Evolutionary conservation across 1,140 invertebrate genomes (phyloP).

Genomic region (Aphis gossypii): DNA sequence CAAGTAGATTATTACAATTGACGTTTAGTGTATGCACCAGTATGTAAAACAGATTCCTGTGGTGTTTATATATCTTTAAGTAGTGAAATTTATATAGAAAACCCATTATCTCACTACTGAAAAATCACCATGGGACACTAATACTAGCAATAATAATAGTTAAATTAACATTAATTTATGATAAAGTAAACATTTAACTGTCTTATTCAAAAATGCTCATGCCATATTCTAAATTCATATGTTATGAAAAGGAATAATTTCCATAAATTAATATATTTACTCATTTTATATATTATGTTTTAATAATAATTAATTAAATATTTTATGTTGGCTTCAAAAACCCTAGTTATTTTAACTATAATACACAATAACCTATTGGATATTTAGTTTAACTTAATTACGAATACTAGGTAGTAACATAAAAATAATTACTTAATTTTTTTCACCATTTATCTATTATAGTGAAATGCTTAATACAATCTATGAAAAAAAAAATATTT

Average conservation of each 20-base stretch:
- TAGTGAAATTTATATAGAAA: not conserved
- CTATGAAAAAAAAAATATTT: not conserved
- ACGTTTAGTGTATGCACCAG: not conserved
- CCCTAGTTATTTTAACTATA: too few relatives aligned
- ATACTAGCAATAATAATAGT: not conserved
- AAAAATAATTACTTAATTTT: not conserved
- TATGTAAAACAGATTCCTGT: not conserved
- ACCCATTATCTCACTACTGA: not conserved
- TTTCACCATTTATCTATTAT: not conserved
- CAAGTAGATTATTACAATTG: not conserved
- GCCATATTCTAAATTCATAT: too few relatives aligned
- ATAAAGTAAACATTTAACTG: not conserved
- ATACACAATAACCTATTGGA: too few relatives aligned
- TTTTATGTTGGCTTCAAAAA: too few relatives aligned
- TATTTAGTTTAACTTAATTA: too few relatives aligned
- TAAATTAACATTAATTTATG: not conserved
- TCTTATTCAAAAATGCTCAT: too few relatives aligned
- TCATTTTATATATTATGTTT: too few relatives aligned
- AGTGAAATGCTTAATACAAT: not conserved
- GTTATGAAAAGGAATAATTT: too few relatives aligned
- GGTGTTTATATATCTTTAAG: not conserved
- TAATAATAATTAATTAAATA: too few relatives aligned
- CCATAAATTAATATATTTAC: too few relatives aligned
- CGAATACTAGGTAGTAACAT: too few relatives aligned
- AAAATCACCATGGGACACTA: not conserved